Conservation (phyloP, 2,113 vertebrate species). For the Psophia crepitans region DNA sequence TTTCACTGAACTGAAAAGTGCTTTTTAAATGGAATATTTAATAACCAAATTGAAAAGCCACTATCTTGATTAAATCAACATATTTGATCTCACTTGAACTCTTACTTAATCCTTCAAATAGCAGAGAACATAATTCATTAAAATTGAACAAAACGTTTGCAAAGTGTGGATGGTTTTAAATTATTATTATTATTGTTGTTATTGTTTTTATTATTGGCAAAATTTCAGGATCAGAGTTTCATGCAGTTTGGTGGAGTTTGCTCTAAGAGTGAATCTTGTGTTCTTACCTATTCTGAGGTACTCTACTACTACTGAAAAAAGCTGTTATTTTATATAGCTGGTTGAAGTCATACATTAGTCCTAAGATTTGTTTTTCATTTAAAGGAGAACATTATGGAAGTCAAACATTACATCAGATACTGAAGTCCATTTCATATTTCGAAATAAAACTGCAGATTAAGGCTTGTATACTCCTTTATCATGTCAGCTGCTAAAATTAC, state of each 20-base stretch:
- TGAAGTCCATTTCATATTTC: not conserved
- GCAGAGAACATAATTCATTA: not conserved
- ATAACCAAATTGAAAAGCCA: not conserved
- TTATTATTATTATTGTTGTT: too few species aligned
- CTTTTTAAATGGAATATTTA: not conserved
- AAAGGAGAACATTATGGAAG: not conserved
- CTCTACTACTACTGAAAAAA: not conserved
- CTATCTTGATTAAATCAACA: not conserved
- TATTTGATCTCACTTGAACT: not conserved
- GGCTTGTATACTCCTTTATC: not conserved
- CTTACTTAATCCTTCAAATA: not conserved
- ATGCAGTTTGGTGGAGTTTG: not conserved
- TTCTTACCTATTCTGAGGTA: not conserved
- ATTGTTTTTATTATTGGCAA: not conserved
- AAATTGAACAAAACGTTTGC: not conserved
- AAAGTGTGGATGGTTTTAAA: not conserved
- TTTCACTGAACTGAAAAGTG: not conserved
- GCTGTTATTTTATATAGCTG: not conserved
- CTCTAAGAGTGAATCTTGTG: not conserved
- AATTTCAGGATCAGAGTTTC: not conserved
- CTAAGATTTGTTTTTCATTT: not conserved
- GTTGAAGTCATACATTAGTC: not conserved
- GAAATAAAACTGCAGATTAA: not conserved
- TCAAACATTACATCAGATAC: not conserved
- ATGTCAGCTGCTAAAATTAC: not conserved